Evolutionary conservation across 2,797 vertebrate genomes (phyloP).

Genomic region (Darevskia nairensis): DNA sequence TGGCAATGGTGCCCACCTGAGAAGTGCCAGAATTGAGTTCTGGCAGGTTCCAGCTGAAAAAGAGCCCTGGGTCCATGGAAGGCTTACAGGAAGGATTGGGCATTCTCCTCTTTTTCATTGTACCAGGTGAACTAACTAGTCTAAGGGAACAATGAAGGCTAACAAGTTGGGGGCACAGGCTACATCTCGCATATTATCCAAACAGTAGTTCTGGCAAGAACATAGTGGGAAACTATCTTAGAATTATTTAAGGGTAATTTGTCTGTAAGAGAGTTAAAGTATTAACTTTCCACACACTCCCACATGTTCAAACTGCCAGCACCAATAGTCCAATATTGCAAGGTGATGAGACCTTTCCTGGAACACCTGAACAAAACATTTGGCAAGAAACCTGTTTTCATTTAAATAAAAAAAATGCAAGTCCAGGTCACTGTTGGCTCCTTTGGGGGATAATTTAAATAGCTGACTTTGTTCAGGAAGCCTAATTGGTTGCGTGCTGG

Average conservation of each 20-base stretch:
- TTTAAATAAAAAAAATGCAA: slow-evolving; percentile 9
- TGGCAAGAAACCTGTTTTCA: neutral
- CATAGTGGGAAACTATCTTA: neutral
- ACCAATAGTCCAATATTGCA: neutral
- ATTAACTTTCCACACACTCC: neutral
- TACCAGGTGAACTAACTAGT: neutral
- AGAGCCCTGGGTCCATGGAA: neutral
- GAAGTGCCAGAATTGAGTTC: too few species aligned
- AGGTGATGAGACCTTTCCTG: neutral
- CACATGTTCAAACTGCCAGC: neutral
- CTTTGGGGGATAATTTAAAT: slow-evolving; percentile 62
- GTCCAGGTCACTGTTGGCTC: neutral
- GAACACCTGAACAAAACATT: neutral
- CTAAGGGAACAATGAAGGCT: neutral
- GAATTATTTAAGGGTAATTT: neutral
- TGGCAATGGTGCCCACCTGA: too few species aligned
- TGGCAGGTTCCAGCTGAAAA: too few species aligned
- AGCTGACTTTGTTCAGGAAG: slow-evolving; percentile 65
- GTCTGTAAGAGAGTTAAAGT: neutral
- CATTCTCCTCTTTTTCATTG: neutral
- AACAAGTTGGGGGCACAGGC: neutral
- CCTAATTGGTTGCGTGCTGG: slow-evolving; percentile 69
- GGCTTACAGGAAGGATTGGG: neutral
- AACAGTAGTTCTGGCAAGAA: neutral
- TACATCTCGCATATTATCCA: neutral